Evolutionary conservation across 2,888 invertebrate species (phyloP), one percentile per base, ranked within the genome.

Genomic region (Epirrita christyi): DNA sequence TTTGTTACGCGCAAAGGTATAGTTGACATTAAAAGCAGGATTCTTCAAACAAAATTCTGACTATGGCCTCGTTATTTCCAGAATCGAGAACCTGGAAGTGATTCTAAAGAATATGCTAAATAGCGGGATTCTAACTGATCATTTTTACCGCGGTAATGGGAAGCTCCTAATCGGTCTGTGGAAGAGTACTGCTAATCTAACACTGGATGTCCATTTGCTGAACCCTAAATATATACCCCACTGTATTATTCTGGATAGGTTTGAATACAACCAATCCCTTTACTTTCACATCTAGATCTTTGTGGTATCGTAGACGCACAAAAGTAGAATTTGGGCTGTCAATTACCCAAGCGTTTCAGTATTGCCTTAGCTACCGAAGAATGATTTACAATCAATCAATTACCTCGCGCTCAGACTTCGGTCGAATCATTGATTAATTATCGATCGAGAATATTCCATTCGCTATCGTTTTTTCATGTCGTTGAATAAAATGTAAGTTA

Each of bases 81-180:
- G 88, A 81, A 66, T 87, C 64, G 61, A 60, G 61, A 88, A 87
- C 76, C 75, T 88, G 59, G 80, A 86, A 66, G 59, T 72, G 6
- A 72, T 76, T 41, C 57, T 88, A 61, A 71, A 68, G 47, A 88
- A 88, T 72, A 83, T 88, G 81, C 71, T 77, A 41, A 73, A 75
- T 15, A 69, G 73, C 63, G 85, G 85, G 14, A 54, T 75, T 15
- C 75, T 88, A 21, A 78, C 86, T 15, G 76, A 81, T 21, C 69
- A 71, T 50, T 60, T 88, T 9, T 85, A 73, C 71, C 72, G 80
- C 41, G 81, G 82, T 42, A 70, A 73, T 28, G 85, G 83, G 36
- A 68, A 58, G 4, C 68, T 87, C 9, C 75, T 88, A 1, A 76
- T 76, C 37, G 63, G 59, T 13, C 56, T 88, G 21, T 88, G 88